Evolutionary conservation across 2,113 vertebrate genomes (phyloP).

Genomic region (Rhipidura dahli): DNA sequence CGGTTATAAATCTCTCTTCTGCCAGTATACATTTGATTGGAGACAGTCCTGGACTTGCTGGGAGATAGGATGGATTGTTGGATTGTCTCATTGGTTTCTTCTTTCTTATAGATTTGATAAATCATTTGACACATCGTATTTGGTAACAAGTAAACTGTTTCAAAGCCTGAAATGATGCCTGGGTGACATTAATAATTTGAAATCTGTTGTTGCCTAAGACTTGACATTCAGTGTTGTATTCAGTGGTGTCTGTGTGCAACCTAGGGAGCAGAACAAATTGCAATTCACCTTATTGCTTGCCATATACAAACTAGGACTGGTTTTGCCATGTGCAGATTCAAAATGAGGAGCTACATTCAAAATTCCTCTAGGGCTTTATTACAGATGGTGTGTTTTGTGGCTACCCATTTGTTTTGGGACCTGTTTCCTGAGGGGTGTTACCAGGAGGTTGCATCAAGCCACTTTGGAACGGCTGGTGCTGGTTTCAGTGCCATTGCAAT

Average conservation of each 20-base stretch:
- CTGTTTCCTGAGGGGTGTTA: background rate
- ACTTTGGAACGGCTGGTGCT: background rate
- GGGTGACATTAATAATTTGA: background rate
- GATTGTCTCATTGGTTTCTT: background rate
- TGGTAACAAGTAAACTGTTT: background rate
- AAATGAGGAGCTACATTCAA: background rate
- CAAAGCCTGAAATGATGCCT: background rate
- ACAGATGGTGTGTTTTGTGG: background rate
- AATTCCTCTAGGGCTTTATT: background rate
- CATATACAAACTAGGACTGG: background rate
- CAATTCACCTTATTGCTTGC: background rate
- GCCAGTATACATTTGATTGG: background rate
- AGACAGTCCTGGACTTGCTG: slow-evolving; percentile 11
- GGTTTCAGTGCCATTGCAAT: background rate
- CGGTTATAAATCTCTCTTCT: slow-evolving; percentile 21
- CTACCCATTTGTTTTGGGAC: background rate
- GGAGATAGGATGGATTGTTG: background rate
- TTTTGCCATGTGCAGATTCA: background rate
- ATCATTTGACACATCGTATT: background rate
- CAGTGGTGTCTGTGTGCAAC: background rate
- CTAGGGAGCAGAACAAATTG: background rate
- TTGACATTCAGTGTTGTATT: background rate
- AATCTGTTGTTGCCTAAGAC: background rate
- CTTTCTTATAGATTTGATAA: background rate
- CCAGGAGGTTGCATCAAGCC: background rate